phyloP scores from a whole-genome alignment of 2,113 vertebrate genomes.

The Oncorhynchus kisutch region DNA sequence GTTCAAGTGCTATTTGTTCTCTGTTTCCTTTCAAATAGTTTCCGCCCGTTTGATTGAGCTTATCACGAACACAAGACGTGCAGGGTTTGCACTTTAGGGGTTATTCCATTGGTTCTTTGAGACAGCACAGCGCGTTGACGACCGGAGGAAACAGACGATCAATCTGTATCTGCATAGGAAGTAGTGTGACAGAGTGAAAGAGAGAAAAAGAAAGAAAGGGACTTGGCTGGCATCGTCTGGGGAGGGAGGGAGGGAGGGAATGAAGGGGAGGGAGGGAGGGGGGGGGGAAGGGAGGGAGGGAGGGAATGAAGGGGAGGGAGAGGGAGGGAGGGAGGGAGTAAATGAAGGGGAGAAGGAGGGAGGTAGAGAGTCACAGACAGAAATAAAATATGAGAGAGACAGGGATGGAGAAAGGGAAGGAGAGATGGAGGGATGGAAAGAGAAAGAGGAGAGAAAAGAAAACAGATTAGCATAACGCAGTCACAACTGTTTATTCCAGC shows the following conservation, averaged over 20 bases:
- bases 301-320: neutral
- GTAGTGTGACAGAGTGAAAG: too few relatives aligned
- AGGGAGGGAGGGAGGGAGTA: neutral
- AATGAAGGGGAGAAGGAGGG: neutral
- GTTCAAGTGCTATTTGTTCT: too few relatives aligned
- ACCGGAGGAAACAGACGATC: too few relatives aligned
- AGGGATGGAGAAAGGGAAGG: neutral
- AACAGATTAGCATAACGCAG: neutral
- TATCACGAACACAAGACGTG: too few relatives aligned
- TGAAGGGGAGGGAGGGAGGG: neutral
- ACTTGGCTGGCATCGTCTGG: too few relatives aligned
- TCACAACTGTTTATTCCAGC: slow-evolving; percentile 5
- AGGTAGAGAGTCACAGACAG: neutral
- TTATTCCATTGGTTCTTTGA: too few relatives aligned
- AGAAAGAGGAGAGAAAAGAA: neutral
- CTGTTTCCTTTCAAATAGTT: too few relatives aligned
- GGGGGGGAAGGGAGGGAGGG: neutral
- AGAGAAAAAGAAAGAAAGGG: too few relatives aligned
- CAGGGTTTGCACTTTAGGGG: too few relatives aligned
- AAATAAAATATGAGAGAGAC: neutral
- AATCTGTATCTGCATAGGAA: too few relatives aligned
- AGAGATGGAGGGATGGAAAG: neutral
- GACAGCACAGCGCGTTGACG: too few relatives aligned
- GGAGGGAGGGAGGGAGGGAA: neutral
- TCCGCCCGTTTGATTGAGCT: too few relatives aligned